phyloP scores from a whole-genome alignment of 2,797 vertebrate genomes.

The Sebastes trivittatus region DNA sequence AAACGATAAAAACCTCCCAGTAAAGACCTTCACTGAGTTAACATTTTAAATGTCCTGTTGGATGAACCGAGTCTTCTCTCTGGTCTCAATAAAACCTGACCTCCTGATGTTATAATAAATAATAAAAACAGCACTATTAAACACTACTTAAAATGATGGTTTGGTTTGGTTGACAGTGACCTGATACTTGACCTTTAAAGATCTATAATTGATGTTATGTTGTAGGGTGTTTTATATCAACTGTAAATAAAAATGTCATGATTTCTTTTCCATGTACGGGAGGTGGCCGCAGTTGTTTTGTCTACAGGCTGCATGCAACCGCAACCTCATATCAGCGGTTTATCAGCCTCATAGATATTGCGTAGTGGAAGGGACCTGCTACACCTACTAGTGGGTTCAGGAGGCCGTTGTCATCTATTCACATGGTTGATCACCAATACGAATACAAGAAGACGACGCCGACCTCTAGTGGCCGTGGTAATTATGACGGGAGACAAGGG shows the following conservation, averaged over 20 bases:
- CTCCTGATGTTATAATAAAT: not conserved
- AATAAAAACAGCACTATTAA: not conserved
- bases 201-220: not conserved
- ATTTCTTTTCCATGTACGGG: not conserved
- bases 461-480: too few species aligned
- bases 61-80: not conserved
- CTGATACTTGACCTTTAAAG: not conserved
- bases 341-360: too few species aligned
- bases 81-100: not conserved
- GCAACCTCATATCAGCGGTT: not conserved
- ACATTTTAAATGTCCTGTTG: not conserved
- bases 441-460: not conserved
- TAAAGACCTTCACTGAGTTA: not conserved
- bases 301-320: not conserved
- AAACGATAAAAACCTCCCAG: not conserved
- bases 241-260: not conserved
- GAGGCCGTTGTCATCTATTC: too few species aligned
- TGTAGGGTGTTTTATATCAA: not conserved
- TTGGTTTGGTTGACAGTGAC: not conserved
- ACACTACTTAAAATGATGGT: not conserved
- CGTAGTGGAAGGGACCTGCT: too few species aligned
- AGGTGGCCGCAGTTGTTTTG: not conserved
- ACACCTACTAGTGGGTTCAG: too few species aligned
- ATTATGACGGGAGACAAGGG: not conserved
- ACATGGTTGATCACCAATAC: too few species aligned